phyloP scores from a whole-genome alignment of 1,140 invertebrate species.

The Anthonomus grandis region DNA sequence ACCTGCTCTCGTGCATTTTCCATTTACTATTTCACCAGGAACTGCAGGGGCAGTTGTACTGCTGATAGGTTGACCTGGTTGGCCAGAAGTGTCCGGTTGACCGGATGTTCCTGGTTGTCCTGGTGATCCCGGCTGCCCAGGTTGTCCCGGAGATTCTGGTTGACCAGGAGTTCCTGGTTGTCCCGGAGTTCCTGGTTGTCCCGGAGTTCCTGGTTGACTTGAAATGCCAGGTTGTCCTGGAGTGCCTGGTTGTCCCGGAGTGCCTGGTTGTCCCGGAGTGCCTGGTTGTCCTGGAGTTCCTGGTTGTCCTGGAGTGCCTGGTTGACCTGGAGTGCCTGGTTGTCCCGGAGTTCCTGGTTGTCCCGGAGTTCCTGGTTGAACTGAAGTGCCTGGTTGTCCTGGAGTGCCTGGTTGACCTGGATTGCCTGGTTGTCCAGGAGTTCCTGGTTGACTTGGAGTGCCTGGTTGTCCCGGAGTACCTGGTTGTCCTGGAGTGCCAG shows the following conservation, averaged over 20 bases:
- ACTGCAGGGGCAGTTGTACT: neutral
- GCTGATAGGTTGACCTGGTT: slow-evolving; percentile 2
- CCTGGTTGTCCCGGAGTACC: slow-evolving; percentile 9
- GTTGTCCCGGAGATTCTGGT: too few species aligned
- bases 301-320: slow-evolving; percentile 5
- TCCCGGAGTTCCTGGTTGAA: slow-evolving; percentile 10
- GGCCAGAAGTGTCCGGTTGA: slow-evolving; percentile 1
- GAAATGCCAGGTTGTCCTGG: too few species aligned
- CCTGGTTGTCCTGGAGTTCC: neutral
- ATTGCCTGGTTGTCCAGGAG: slow-evolving; percentile 32
- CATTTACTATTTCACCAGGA: slow-evolving; percentile 9
- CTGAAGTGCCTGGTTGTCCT: slow-evolving; percentile 33
- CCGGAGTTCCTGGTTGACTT: too few species aligned
- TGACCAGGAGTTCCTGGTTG: too few species aligned
- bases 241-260: neutral
- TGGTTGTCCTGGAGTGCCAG: neutral
- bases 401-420: slow-evolving; percentile 32
- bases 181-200: too few species aligned
- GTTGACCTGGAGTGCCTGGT: slow-evolving; percentile 10
- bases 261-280: neutral
- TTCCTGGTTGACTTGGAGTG: slow-evolving; percentile 20
- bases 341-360: slow-evolving; percentile 32
- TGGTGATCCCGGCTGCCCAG: slow-evolving; percentile 2
- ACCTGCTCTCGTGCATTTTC: slow-evolving; percentile 56
- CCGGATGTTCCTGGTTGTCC: slow-evolving; percentile 2